A percentile compares a stretch with the other conserved stretches of the same genome.
Evolutionary conservation across 1,140 invertebrate species (phyloP).

Genomic region (Diachasmimorpha longicaudata): DNA sequence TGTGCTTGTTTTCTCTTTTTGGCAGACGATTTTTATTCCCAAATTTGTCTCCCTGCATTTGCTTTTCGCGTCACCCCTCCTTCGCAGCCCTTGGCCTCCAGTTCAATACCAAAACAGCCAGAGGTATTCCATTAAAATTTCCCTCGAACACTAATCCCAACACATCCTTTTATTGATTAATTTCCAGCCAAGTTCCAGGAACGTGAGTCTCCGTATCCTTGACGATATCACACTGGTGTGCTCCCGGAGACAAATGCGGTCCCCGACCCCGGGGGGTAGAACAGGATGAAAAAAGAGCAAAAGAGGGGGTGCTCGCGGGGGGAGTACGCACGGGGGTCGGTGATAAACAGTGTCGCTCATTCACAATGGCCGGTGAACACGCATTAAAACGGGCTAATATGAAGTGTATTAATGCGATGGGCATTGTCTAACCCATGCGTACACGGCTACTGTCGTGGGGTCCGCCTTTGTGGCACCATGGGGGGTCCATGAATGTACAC

Average conservation of each 20-base stretch:
- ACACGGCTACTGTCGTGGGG: conserved; percentile 60
- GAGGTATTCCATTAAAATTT: no score
- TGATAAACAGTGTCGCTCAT: conserved; percentile 65
- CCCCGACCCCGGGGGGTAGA: conserved; percentile 35
- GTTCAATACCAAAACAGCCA: no score
- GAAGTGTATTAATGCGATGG: conserved; percentile 63
- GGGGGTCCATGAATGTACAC: conserved; percentile 47
- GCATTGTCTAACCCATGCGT: conserved; percentile 61
- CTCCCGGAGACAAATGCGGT: conserved; percentile 55
- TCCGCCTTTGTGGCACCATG: conserved; percentile 55
- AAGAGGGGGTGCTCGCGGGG: conserved; percentile 31
- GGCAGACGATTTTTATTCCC: no score
- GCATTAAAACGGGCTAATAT: conserved; percentile 64
- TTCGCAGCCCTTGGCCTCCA: no score
- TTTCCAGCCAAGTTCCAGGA: conserved; percentile 22
- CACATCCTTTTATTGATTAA: background rate
- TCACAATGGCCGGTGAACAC: conserved; percentile 62
- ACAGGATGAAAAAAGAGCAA: background rate
- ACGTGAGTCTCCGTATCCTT: conserved; percentile 21
- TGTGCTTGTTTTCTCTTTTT: no score
- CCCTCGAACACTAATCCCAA: no score
- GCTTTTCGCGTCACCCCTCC: no score
- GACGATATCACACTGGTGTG: conserved; percentile 41
- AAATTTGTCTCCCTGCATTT: no score
- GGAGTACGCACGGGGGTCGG: conserved; percentile 53